Conservation (phyloP, 2,888 invertebrate species). For the Sycophila texana region DNA sequence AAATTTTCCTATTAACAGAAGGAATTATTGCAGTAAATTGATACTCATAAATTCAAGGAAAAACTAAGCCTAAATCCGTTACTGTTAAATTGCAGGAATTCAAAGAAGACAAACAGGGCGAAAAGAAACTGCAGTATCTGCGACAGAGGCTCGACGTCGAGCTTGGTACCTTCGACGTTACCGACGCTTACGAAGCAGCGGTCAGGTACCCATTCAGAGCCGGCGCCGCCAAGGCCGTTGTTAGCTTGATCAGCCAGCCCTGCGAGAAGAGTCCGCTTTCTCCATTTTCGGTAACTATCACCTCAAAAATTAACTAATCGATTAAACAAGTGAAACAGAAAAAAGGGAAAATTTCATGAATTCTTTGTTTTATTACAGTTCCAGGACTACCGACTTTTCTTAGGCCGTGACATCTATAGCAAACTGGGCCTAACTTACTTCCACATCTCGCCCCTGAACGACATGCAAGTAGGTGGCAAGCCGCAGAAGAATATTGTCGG, state of each 20-base stretch:
- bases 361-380: conserved; percentile 62
- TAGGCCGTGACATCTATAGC: conserved; percentile 74
- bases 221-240: conserved; percentile 84
- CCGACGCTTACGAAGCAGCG: conserved; percentile 81
- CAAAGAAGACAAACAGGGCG: conserved; percentile 59
- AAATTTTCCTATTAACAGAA: background rate
- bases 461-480: conserved; percentile 78
- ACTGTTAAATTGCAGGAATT: conserved; percentile 64
- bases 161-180: conserved; percentile 75
- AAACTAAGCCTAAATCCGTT: background rate
- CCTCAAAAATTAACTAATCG: background rate
- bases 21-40: background rate
- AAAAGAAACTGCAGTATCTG: conserved; percentile 65
- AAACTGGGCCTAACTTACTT: conserved; percentile 80
- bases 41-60: background rate
- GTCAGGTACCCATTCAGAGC: conserved; percentile 85
- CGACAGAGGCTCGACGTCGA: conserved; percentile 76
- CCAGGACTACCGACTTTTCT: conserved; percentile 69
- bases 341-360: background rate
- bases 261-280: conserved; percentile 78
- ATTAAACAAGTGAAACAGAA: background rate
- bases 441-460: conserved; percentile 79
- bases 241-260: conserved; percentile 81
- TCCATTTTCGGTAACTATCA: conserved; percentile 77
- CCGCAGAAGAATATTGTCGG: conserved; percentile 80